phyloP scores from a whole-genome alignment of 1,140 invertebrate genomes.

The Trypoxylus dichotomus region DNA sequence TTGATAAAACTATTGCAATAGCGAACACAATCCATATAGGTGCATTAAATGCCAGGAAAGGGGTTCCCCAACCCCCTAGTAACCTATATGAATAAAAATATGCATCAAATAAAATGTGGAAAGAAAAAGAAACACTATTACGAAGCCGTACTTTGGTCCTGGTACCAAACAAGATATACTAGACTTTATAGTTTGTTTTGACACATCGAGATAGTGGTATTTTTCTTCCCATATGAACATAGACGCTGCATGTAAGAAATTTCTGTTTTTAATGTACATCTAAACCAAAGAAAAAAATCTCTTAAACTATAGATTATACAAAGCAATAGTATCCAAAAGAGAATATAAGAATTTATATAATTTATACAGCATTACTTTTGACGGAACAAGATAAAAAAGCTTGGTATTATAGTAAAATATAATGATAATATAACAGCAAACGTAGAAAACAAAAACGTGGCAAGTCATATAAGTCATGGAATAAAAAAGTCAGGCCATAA shows the following conservation, averaged over 20 bases:
- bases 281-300: no score
- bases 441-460: no score
- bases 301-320: no score
- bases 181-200: not conserved
- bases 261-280: no score
- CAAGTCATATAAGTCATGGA: no score
- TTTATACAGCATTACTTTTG: no score
- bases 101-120: not conserved
- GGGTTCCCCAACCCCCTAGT: not conserved
- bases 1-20: not conserved
- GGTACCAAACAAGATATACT: conserved; percentile 14
- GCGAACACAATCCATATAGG: conserved; percentile 1
- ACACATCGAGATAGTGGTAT: conserved; percentile 15
- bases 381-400: no score
- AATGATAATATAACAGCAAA: no score
- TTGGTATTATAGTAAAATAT: no score
- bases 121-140: not conserved
- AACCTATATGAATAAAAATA: not conserved
- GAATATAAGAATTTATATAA: no score
- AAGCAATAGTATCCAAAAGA: no score
- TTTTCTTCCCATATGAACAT: conserved; percentile 19
- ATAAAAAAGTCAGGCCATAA: no score
- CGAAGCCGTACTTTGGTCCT: not conserved
- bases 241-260: not conserved
- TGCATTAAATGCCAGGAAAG: not conserved